Evolutionary conservation across 2,113 vertebrate genomes (phyloP).

Genomic region (Eupsittula cactorum): DNA sequence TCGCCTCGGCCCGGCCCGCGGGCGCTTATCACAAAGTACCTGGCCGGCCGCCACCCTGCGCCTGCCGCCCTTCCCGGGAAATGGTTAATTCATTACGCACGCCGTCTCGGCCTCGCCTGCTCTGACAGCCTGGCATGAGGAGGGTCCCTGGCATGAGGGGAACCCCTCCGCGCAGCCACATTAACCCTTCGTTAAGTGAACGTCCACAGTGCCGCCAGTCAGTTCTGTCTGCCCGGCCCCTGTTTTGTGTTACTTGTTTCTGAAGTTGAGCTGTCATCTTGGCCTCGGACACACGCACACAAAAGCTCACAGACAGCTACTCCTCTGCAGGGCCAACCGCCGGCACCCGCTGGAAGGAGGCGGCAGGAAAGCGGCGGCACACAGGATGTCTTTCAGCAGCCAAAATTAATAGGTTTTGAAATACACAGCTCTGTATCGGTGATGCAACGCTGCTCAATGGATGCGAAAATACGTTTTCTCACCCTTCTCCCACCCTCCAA

Average conservation of each 20-base stretch:
- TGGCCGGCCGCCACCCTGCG: slow-evolving; percentile 63
- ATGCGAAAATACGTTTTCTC: slow-evolving; percentile 18
- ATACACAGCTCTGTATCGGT: neutral
- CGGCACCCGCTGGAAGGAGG: accelerated
- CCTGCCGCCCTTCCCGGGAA: slow-evolving; percentile 50
- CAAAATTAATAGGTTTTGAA: slow-evolving; percentile 11
- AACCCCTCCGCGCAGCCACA: neutral
- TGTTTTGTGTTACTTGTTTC: neutral
- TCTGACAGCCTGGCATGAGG: neutral
- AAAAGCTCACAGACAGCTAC: neutral
- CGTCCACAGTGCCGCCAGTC: accelerated
- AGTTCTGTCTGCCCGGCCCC: neutral
- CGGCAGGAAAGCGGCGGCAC: neutral
- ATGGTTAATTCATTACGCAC: slow-evolving; percentile 56
- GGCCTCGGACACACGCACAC: accelerated
- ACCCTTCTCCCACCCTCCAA: neutral
- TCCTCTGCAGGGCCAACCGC: neutral
- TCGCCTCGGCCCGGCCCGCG: slow-evolving; percentile 53
- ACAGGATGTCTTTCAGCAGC: neutral
- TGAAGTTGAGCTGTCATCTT: neutral
- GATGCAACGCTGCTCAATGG: neutral
- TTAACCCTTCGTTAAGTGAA: slow-evolving; percentile 3
- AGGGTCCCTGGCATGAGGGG: neutral
- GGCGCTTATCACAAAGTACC: slow-evolving; percentile 64
- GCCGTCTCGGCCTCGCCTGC: neutral